Conservation (phyloP, 2,113 vertebrate genomes). For the Octodon degus region DNA sequence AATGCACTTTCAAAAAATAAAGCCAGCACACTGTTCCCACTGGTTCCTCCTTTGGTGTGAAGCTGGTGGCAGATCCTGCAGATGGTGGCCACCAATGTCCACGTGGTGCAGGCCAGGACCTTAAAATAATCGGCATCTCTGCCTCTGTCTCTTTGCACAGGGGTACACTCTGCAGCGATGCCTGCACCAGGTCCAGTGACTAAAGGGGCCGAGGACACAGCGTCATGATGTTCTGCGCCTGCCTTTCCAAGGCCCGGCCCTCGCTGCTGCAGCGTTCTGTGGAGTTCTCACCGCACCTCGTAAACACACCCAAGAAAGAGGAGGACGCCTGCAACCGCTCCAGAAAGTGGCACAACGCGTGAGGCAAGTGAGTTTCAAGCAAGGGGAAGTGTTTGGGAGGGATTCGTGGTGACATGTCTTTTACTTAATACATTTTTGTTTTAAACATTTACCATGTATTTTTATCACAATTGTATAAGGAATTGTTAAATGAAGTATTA, state of each 20-base stretch:
- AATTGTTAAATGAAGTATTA: background rate
- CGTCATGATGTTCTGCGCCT: background rate
- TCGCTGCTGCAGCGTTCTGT: background rate
- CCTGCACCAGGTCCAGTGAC: background rate
- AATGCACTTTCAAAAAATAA: background rate
- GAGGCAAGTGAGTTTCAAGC: background rate
- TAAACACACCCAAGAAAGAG: background rate
- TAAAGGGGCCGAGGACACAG: background rate
- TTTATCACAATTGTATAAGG: background rate
- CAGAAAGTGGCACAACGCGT: background rate
- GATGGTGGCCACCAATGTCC: background rate
- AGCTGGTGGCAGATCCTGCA: background rate
- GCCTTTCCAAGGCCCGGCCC: background rate
- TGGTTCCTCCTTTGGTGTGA: background rate
- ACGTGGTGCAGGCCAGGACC: background rate
- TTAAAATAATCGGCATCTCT: background rate
- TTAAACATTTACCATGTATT: background rate
- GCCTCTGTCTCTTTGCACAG: background rate
- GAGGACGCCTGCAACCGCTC: background rate
- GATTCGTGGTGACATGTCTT: background rate
- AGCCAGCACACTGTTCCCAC: background rate
- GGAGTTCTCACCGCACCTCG: background rate
- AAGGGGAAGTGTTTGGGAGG: background rate
- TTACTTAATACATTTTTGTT: background rate
- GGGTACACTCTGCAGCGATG: background rate